Base-by-base conservation (phyloP, 1,140 invertebrate species). In the Plectrocnemia conspersa region DNA sequence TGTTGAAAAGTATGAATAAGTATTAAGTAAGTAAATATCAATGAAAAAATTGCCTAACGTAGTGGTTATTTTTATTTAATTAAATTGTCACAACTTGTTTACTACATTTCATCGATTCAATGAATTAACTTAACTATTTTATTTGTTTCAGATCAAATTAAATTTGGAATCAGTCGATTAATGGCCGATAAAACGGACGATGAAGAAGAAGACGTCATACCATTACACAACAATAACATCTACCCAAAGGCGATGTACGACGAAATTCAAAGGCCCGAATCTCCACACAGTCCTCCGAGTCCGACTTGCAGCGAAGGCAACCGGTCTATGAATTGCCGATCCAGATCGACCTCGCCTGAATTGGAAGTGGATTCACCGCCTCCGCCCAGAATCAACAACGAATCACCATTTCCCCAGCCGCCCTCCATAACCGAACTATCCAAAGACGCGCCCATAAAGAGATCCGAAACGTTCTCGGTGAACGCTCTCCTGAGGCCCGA, bases 401-500 rank as follows among this genome's bases (percentile, higher is more conserved):
- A 61, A 52, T 73, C 76, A 9, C 77, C 75, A 25, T 73, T 71
- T 68, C 74, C 74, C 58, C 65, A 68, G 47, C 73, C 74, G 56
- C 69, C 75, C 44, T 72, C 79, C 71, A 2, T 76, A 70, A 50
- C 71, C 72, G 13, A 47, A 33, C 38, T 60, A 19, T 42, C 63
- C 54, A 59, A 68, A 64, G 64, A 66, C 44, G 63, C 70, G 60
- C 61, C 72, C 73, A n/a, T 68, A 66, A 84, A 84, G 68, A 81
- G 83, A 72, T 88, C 85, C 4, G 83, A 88, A 68, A 79, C 82
- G 3, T 89, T 89, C 66, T 89, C 85, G 50, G 86, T 89, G 3
- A 86, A 82, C 38, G 88, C 86, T 0, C 70, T 89, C 3, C 68
- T 89, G 10, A 78, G 85, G 68, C 85, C 87, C 42, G 86, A 90